Evolutionary conservation across 2,888 invertebrate genomes (phyloP).

Genomic region (Eristalinus sepulchralis): DNA sequence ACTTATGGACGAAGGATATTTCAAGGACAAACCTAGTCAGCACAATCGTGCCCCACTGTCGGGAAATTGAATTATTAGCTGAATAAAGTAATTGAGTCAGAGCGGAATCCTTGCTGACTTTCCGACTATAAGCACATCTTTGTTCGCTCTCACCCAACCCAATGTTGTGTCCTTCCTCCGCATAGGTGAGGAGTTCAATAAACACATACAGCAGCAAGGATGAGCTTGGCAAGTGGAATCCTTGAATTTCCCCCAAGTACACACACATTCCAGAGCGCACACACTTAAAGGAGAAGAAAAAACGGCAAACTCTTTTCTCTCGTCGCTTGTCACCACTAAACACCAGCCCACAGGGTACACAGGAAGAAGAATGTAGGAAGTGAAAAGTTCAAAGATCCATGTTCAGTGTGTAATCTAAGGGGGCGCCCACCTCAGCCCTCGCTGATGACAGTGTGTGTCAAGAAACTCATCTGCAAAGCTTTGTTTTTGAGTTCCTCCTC

Average conservation of each 20-base stretch:
- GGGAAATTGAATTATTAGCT: conserved; percentile 36
- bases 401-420: conserved; percentile 42
- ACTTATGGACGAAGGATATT: conserved; percentile 21
- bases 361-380: conserved; percentile 54
- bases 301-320: conserved; percentile 2
- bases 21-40: conserved; percentile 22
- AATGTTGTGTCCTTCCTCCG: not conserved
- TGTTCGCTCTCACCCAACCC: not conserved
- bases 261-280: not conserved
- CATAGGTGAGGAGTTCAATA: conserved; percentile 49
- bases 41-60: not conserved
- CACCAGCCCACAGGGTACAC: conserved; percentile 12
- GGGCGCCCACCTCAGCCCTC: conserved; percentile 36
- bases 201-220: conserved; percentile 47
- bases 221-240: conserved; percentile 23
- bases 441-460: conserved; percentile 57
- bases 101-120: conserved; percentile 6
- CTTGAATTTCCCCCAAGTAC: conserved; percentile 7
- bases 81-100: conserved; percentile 40
- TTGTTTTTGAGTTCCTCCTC: conserved; percentile 1
- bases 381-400: conserved; percentile 64
- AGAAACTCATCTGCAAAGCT: conserved; percentile 51
- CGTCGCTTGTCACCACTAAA: not conserved
- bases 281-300: not conserved
- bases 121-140: not conserved